Percentiles rank a stretch among this genome's conserved stretches.
Evolutionary conservation across 2,113 vertebrate species (phyloP).

Genomic region (Coracopsis vasa): DNA sequence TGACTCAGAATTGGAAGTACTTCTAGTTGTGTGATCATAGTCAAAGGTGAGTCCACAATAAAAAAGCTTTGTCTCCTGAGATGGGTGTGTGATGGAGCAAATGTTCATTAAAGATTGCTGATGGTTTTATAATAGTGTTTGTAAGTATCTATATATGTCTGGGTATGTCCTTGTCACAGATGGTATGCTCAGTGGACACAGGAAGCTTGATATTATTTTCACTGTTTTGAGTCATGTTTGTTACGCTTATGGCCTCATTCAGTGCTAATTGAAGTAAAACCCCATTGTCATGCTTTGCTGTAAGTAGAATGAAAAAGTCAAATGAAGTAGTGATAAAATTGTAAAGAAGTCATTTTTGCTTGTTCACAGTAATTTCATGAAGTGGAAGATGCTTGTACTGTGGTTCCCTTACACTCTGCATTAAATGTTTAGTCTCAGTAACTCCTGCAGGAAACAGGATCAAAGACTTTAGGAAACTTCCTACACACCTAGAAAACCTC

Average conservation of each 20-base stretch:
- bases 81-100: not conserved
- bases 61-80: not conserved
- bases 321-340: not conserved
- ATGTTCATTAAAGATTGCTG: not conserved
- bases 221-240: not conserved
- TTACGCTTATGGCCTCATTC: not conserved
- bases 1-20: not conserved
- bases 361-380: not conserved
- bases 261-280: not conserved
- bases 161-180: not conserved
- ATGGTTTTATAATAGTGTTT: not conserved
- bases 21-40: not conserved
- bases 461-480: not conserved
- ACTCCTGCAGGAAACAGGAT: not conserved
- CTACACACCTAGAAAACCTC: not conserved
- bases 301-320: not conserved
- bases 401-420: not conserved
- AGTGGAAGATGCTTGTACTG: not conserved
- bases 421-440: not conserved
- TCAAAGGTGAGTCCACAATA: not conserved
- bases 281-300: not conserved
- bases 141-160: not conserved
- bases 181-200: not conserved
- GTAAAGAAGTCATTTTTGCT: not conserved
- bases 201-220: not conserved